Base-by-base conservation (phyloP, 2,113 vertebrate species). In the Nothobranchius kuhntae region DNA sequence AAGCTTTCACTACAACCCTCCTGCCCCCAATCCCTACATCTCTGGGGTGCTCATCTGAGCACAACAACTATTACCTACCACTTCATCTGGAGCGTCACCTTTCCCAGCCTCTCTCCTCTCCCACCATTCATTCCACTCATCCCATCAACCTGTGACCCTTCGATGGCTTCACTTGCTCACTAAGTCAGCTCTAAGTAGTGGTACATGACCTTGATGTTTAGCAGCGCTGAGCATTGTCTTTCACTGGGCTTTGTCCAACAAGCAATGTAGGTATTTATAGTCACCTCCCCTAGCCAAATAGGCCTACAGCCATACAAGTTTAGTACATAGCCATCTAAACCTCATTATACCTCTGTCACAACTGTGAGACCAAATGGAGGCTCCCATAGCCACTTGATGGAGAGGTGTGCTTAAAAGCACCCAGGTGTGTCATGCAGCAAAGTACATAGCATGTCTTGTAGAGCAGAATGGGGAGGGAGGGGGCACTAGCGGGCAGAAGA, bases 311-410 rank as follows among this genome's bases (percentile, higher is more conserved):
- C 74, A 82, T 89, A 68, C 86, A 71, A 58, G 83, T 82, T 73
- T 88, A 82, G 85, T 87, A 88, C 85, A 89, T 71, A 82, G 82
- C 90, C 91, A 92, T 92, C 91, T 90, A 93, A 87, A 87, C 86
- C 89, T 92, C 91, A 92, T 92, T 92, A 93, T 86, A 87, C 89
- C 86, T 87, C 87, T 87, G 88, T 88, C 88, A 89, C 83, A 89
- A 87, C 88, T 83, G 82, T 86, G 83, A 87, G 82, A 86, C 83
- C 86, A 92, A 91, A 92, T 92, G 89, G 88, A 89, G 85, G 89
- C 89, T 91, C 86, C 91, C 90, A 89, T 90, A 90, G 87, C 84
- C 62, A 48, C 71, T 81, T 91, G 91, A 92, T 92, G 85, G 89
- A 91, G 86, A 87, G 87, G 75, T 77, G 89, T 85, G 87, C 91